Conservation (phyloP, 2,888 invertebrate genomes). For the Sympetrum striolatum region DNA sequence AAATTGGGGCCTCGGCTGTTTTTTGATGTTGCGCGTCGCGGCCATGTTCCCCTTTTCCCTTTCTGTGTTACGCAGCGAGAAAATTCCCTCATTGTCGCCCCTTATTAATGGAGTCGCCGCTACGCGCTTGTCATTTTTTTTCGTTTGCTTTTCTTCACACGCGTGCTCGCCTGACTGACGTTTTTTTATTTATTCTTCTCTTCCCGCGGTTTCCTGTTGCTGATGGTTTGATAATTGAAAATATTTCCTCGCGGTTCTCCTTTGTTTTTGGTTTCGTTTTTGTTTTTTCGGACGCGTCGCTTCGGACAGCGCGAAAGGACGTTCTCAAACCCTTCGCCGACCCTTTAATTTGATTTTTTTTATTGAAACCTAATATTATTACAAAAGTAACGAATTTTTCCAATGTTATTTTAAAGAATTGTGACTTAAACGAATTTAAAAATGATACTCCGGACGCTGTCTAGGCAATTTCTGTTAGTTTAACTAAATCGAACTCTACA, state of each 20-base stretch:
- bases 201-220: background rate
- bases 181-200: background rate
- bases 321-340: no score
- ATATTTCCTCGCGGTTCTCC: background rate
- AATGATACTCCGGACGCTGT: no score
- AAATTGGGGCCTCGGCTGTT: background rate
- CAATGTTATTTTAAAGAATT: no score
- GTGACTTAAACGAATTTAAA: no score
- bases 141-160: background rate
- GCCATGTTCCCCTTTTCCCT: background rate
- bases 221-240: slow-evolving; percentile 21
- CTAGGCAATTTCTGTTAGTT: no score
- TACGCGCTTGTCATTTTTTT: background rate
- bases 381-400: no score
- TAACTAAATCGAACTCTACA: no score
- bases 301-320: no score
- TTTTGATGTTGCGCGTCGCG: background rate
- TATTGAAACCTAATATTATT: no score
- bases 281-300: background rate
- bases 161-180: background rate
- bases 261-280: background rate
- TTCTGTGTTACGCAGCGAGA: background rate
- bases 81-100: background rate
- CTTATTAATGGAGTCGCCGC: background rate
- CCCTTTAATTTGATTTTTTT: no score